Evolutionary conservation across 2,113 vertebrate species (phyloP), one percentile per base, ranked within the genome.

Genomic region (Corythaeola cristata): DNA sequence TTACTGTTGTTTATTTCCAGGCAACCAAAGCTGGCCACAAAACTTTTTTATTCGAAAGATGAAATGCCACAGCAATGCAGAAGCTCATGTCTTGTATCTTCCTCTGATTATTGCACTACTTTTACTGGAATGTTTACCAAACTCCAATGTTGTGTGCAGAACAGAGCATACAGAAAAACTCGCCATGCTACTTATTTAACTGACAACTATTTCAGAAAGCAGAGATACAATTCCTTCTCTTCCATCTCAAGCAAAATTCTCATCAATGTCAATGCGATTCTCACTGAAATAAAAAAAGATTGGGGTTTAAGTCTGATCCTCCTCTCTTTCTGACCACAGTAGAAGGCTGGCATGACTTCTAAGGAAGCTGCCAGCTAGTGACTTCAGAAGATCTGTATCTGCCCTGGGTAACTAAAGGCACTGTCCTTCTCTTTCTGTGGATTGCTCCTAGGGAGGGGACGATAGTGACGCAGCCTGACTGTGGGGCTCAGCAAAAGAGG

Each of bases 391-490:
- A 23, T n/a, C 45, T n/a, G 28, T 0, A 3, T 33, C 37, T 55
- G 72, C 18, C 33, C 50, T 3, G 17, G 32, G 26, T 75, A 32
- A 45, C 45, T 39, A 52, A 72, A 74, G 58, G 30, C 68, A 49
- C 26, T 1, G 2, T 55, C 52, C 49, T 64, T 49, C 62, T 55
- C 47, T 63, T 72, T 47, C 59, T 44, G 17, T 37, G 22, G 8
- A 30, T 74, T 1, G 1, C 0, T 22, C 21, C 47, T 11, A 5
- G 28, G 33, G 37, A 91, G 60, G 16, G 20, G 17, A 71, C 17
- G 44, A 49, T 7, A 59, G 23, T 37, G 22, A 72, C 1, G 0
- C 37, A 28, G 39, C 30, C 58, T 87, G n/a, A 26, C 63, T 0
- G 0, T 0, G 1, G 28, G 50, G 53, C 59, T 64, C 55, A 82